A percentile compares a stretch with the other conserved stretches of the same genome.
These are phyloP conservation scores for Sericinus montela DNA, from an alignment of 2,888 invertebrate species.

Conservation along the genomic window DNA sequence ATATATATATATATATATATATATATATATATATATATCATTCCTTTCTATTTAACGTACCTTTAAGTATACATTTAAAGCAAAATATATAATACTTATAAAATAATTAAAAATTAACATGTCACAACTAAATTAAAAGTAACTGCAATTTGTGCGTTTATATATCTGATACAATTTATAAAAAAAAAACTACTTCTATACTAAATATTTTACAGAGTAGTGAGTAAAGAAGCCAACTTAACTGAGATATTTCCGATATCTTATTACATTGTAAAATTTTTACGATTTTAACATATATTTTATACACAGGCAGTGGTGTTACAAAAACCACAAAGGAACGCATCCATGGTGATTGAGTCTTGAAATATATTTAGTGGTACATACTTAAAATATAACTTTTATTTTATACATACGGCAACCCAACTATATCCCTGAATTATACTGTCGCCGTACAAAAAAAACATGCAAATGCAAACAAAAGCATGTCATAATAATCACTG, in stretches of 20 bases:
- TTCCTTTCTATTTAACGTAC: slow-evolving; percentile 9
- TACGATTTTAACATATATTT: not conserved
- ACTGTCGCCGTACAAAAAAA: too few relatives aligned
- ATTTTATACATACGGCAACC: too few relatives aligned
- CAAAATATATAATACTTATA: slow-evolving; percentile 11
- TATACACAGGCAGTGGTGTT: too few relatives aligned
- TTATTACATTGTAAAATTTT: not conserved
- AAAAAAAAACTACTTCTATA: not conserved
- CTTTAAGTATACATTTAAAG: slow-evolving; percentile 4
- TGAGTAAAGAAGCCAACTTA: slow-evolving; percentile 10
- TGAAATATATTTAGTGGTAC: too few relatives aligned
- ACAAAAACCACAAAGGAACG: too few relatives aligned
- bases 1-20: too few relatives aligned
- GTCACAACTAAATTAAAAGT: not conserved
- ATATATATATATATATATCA: too few relatives aligned
- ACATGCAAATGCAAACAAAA: too few relatives aligned
- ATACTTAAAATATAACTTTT: too few relatives aligned
- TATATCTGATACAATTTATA: not conserved
- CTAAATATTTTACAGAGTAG: not conserved
- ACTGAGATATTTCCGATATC: not conserved
- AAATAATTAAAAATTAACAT: slow-evolving; percentile 4
- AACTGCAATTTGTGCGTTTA: slow-evolving; percentile 9
- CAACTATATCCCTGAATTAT: too few relatives aligned
- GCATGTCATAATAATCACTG: too few relatives aligned
- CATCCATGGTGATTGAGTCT: too few relatives aligned